These are phyloP conservation scores for Perdita meconis DNA, from an alignment of 2,888 invertebrate species.

Conservation along the genomic window DNA sequence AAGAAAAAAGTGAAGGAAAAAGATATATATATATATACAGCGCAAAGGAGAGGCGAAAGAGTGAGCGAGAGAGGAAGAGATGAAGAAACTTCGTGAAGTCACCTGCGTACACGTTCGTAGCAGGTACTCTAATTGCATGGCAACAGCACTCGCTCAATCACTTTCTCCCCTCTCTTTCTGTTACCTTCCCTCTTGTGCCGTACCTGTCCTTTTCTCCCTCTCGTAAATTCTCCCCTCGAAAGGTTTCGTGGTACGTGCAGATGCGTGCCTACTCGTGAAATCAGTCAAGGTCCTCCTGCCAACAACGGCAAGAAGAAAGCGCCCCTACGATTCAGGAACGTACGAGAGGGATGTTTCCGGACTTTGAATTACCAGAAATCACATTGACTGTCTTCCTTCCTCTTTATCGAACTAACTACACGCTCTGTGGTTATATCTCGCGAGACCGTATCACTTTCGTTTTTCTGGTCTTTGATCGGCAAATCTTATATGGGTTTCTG, in stretches of 20 bases:
- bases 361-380: constrained; percentile 46
- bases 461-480: too few relatives aligned
- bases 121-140: constrained; percentile 73
- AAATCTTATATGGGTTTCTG: too few relatives aligned
- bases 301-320: constrained; percentile 62
- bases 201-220: constrained; percentile 59
- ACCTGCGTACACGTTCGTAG: constrained; percentile 63
- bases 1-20: constrained; percentile 8
- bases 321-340: constrained; percentile 56
- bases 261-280: constrained; percentile 68
- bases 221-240: constrained; percentile 67
- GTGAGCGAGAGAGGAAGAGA: constrained; percentile 21
- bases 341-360: constrained; percentile 53
- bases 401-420: too few relatives aligned
- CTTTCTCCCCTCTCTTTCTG: constrained; percentile 58
- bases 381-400: not conserved
- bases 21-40: constrained; percentile 13
- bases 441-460: too few relatives aligned
- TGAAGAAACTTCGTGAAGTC: constrained; percentile 51
- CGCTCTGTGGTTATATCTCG: too few relatives aligned
- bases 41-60: constrained; percentile 6
- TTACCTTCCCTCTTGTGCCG: constrained; percentile 46
- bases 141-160: constrained; percentile 68
- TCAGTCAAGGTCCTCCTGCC: constrained; percentile 69
- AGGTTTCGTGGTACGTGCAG: constrained; percentile 70